These are phyloP conservation scores for Hiodon tergisus DNA, from an alignment of 2,113 vertebrate species.

Conservation along the genomic window DNA sequence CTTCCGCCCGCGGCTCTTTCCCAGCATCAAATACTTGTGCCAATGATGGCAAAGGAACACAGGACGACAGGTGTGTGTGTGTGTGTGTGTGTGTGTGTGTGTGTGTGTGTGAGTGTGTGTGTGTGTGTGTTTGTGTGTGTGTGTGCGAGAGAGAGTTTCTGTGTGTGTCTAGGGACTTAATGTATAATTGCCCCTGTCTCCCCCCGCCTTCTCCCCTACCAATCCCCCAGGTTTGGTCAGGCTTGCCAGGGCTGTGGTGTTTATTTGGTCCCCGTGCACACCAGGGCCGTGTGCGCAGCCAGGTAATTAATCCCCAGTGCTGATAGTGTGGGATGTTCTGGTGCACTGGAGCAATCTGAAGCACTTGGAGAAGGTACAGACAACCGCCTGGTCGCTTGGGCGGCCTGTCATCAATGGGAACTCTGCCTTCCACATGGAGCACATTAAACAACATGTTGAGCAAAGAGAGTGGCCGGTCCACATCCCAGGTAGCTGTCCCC, in stretches of 20 bases:
- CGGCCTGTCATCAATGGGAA: neutral
- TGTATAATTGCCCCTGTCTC: constrained; percentile 2
- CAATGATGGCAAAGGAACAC: constrained; percentile 7
- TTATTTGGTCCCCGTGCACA: constrained; percentile 18
- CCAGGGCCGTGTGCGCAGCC: neutral
- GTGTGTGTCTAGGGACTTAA: constrained; percentile 3
- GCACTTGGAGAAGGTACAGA: constrained; percentile 1
- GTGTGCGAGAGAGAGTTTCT: neutral
- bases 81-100: neutral
- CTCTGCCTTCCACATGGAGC: constrained; percentile 19
- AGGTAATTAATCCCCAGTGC: constrained; percentile 27
- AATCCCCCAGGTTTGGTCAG: neutral
- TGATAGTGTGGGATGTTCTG: neutral
- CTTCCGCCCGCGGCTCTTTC: neutral
- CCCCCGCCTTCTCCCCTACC: neutral
- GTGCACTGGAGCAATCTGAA: constrained; percentile 8
- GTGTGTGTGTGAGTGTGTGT: neutral
- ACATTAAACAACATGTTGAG: constrained; percentile 23
- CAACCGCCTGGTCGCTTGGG: neutral
- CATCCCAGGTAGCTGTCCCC: constrained; percentile 26
- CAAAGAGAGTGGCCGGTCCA: neutral
- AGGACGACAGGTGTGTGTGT: constrained; percentile 14
- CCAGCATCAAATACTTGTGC: neutral
- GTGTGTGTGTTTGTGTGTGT: neutral
- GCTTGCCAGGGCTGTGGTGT: constrained; percentile 10